Conservation (phyloP, 2,888 invertebrate genomes). For the Bimastos eiseni region DNA sequence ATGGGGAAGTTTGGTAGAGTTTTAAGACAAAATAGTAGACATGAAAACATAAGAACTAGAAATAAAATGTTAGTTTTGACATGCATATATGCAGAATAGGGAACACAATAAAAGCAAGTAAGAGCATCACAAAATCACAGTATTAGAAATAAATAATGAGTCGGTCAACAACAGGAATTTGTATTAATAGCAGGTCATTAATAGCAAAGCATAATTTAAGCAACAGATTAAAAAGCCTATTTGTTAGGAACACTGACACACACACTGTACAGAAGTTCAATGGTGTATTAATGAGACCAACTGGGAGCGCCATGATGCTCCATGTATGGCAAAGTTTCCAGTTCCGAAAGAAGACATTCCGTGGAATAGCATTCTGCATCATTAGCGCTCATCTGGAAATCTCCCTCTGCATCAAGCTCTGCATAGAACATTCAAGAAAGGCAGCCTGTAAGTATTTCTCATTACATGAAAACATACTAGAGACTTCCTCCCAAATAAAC, state of each 20-base stretch:
- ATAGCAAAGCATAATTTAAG: not conserved
- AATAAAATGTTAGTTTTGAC: not conserved
- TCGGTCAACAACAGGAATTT: not conserved
- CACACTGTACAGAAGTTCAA: not conserved
- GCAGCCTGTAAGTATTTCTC: not conserved
- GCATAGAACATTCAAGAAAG: not conserved
- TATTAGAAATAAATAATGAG: not conserved
- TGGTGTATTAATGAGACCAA: not conserved
- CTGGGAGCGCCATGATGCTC: not conserved
- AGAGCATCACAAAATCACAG: not conserved
- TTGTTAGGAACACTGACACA: not conserved
- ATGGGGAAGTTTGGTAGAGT: not conserved
- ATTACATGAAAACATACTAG: not conserved
- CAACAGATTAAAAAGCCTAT: not conserved
- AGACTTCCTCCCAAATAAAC: not conserved
- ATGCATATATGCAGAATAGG: not conserved
- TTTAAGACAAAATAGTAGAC: not conserved
- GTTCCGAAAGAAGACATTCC: conserved; percentile 18
- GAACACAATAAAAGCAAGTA: not conserved
- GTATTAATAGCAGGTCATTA: not conserved
- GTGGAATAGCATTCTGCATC: not conserved
- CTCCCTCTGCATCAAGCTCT: conserved; percentile 32
- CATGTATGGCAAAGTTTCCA: not conserved
- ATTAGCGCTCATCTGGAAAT: not conserved
- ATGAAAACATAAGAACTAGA: not conserved